A percentile compares a stretch with the other conserved stretches of the same genome.
These are phyloP conservation scores for Thalassarche chlororhynchos DNA, from an alignment of 2,113 vertebrate genomes.

Conservation along the genomic window DNA sequence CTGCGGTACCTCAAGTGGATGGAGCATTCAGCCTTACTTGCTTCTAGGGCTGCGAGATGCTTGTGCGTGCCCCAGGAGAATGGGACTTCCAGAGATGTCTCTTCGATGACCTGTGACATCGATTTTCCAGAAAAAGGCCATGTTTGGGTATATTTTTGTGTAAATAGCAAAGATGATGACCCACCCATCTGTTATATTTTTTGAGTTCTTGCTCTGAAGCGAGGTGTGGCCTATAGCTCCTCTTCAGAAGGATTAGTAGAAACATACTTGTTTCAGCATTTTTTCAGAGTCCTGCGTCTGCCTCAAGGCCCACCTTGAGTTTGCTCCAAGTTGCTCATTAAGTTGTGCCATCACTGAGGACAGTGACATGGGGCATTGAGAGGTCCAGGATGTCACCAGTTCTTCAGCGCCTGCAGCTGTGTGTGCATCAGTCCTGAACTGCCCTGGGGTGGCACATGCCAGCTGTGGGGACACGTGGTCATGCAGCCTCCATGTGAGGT, in stretches of 20 bases:
- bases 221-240: not conserved
- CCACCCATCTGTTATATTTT: not conserved
- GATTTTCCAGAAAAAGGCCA: not conserved
- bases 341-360: not conserved
- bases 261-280: fast-evolving
- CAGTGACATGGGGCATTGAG: not conserved
- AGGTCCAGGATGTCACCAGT: not conserved
- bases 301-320: not conserved
- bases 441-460: not conserved
- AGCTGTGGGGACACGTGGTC: not conserved
- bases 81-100: not conserved
- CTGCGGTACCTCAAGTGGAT: too few relatives aligned
- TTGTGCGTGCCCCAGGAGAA: not conserved
- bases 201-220: not conserved
- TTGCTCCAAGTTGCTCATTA: not conserved
- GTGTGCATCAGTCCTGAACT: not conserved
- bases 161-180: not conserved
- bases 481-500: fast-evolving
- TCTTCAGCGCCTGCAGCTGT: not conserved
- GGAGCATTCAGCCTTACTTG: not conserved
- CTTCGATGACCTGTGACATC: not conserved
- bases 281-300: not conserved
- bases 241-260: not conserved
- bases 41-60: not conserved
- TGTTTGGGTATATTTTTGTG: not conserved